phyloP scores from a whole-genome alignment of 1,140 invertebrate genomes.

The Trypoxylus dichotomus region DNA sequence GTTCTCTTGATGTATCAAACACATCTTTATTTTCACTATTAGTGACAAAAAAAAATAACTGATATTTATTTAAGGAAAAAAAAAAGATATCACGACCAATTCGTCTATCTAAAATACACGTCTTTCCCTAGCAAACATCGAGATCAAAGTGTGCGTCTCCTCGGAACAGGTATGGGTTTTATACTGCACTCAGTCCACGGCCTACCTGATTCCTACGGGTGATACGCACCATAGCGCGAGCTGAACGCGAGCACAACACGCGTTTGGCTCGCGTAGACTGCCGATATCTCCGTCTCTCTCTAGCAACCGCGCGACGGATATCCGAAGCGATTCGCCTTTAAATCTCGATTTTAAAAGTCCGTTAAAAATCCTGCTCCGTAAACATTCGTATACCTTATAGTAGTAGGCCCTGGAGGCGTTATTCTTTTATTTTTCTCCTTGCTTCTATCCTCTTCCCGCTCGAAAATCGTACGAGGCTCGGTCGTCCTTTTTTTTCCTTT shows the following conservation, averaged over 20 bases:
- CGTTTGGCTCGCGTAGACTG: slow-evolving; percentile 39
- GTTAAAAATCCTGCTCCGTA: neutral
- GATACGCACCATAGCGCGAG: slow-evolving; percentile 23
- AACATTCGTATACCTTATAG: no score
- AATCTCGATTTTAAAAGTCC: slow-evolving; percentile 4
- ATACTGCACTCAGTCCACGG: slow-evolving; percentile 33
- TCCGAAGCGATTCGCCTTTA: slow-evolving; percentile 25
- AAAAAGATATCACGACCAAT: neutral
- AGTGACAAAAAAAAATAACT: no score
- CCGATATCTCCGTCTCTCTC: neutral
- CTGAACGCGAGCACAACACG: slow-evolving; percentile 44
- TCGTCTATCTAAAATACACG: slow-evolving; percentile 24
- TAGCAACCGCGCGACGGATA: no score
- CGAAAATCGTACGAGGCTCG: no score
- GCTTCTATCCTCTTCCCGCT: neutral
- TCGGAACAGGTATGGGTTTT: slow-evolving; percentile 38
- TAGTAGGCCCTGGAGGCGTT: neutral
- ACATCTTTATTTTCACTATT: slow-evolving; percentile 12
- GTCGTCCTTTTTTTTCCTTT: neutral
- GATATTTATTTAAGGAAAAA: neutral
- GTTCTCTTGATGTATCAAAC: neutral
- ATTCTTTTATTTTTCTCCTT: neutral
- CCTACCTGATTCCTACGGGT: slow-evolving; percentile 34
- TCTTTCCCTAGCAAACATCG: slow-evolving; percentile 25
- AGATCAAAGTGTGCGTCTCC: slow-evolving; percentile 38